Evolutionary conservation across 1,140 invertebrate genomes (phyloP), one percentile per base, ranked within the genome.

Genomic region (Argopecten irradians): DNA sequence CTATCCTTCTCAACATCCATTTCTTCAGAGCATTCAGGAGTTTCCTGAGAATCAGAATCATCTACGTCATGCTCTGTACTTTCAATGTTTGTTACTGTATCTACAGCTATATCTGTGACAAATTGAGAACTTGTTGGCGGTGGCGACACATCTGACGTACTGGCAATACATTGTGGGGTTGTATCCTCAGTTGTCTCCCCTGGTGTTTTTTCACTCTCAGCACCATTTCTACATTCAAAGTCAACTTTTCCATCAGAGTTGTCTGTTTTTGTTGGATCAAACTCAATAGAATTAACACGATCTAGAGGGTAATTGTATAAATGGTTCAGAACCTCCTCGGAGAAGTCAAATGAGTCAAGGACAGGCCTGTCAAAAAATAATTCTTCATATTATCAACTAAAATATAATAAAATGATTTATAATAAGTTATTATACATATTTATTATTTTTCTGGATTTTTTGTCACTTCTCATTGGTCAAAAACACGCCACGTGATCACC

Each of bases 291-390:
- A 84, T 89, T 89, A 82, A 92, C 85, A 87, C 90, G 86, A 87
- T 90, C 90, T 7, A 93, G 83, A 34, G 92, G 92, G 90, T 92
- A 91, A 83, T 87, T 91, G 34, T 91, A 92, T 32, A 93, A 87
- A 87, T 88, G 89, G 36, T 93, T 85, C 39, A 95, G 39, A 83
- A 93, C 90, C 85, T 93, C 88, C 28, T 90, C 11, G 9, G 91
- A 92, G 87, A 96, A 95, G 90, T 96, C 98, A 96, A 98, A 97
- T 0, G 97, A 97, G 86, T 98, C 94, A 16, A 98, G 85, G 35
- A 93, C 93, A 92, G 94, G 93, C 87, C 95, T 95, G 90, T 28
- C 91, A 89, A 91, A 83, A 90, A 86, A n/a, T n/a, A n/a, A n/a
- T n/a, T n/a, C n/a, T n/a, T n/a, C n/a, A n/a, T n/a, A n/a, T n/a